A percentile compares a stretch with the other conserved stretches of the same genome.
phyloP scores from a whole-genome alignment of 2,888 invertebrate genomes.

The Drosophila koepferae region DNA sequence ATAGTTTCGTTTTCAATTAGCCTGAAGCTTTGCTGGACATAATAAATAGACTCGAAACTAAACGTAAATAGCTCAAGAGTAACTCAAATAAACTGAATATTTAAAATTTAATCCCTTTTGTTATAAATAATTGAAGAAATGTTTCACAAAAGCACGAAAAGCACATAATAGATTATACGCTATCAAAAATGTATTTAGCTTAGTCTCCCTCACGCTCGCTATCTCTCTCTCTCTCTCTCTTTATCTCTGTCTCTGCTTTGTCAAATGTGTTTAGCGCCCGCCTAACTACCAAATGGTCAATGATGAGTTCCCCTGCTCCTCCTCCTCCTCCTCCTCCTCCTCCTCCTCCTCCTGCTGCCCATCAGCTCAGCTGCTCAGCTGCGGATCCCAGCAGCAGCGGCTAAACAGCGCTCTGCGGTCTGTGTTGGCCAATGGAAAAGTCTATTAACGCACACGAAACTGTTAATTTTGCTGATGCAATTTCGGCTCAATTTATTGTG shows the following conservation, averaged over 20 bases:
- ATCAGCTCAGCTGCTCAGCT: conserved; percentile 3
- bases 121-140: conserved; percentile 21
- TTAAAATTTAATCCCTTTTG: conserved; percentile 16
- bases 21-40: not conserved
- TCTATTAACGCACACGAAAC: conserved; percentile 81
- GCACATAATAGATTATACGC: conserved; percentile 24
- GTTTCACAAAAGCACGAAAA: conserved; percentile 16
- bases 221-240: not conserved
- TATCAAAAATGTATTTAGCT: conserved; percentile 43
- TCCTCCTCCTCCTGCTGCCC: not conserved
- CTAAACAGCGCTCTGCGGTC: conserved; percentile 43
- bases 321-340: rapidly evolving
- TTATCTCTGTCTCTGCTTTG: not conserved
- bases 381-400: not conserved
- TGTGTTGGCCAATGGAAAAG: conserved; percentile 60
- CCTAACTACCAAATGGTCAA: conserved; percentile 62
- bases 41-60: not conserved
- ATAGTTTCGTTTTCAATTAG: conserved; percentile 5
- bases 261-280: conserved; percentile 32
- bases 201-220: not conserved
- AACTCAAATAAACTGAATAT: conserved; percentile 8
- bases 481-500: conserved; percentile 81
- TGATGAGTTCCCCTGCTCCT: conserved; percentile 15
- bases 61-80: conserved; percentile 4
- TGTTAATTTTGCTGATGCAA: conserved; percentile 81